Evolutionary conservation across 1,140 invertebrate species (phyloP).

Genomic region (Condylostylus longicornis): DNA sequence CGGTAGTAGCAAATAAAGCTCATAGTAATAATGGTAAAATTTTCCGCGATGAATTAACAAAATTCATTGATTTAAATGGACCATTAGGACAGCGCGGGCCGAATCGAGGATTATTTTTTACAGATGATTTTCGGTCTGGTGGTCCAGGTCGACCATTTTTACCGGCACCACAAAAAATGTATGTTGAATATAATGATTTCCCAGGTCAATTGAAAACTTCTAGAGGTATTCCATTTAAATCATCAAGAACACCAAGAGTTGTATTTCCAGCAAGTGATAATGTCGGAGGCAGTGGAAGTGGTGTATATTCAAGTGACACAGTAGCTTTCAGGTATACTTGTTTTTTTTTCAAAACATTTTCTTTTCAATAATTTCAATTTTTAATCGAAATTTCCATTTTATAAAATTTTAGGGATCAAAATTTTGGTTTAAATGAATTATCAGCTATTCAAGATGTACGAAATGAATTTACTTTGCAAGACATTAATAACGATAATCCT

Average conservation of each 20-base stretch:
- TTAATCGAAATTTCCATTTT: not conserved
- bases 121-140: slow-evolving; percentile 20
- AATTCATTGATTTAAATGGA: slow-evolving; percentile 30
- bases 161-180: slow-evolving; percentile 19
- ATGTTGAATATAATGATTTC: slow-evolving; percentile 19
- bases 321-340: slow-evolving; percentile 35
- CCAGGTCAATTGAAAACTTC: slow-evolving; percentile 21
- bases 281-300: slow-evolving; percentile 29
- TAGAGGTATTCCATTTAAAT: slow-evolving; percentile 26
- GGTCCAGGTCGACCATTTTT: slow-evolving; percentile 19
- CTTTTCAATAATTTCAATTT: not conserved
- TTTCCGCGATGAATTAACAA: slow-evolving; percentile 30
- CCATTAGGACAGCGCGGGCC: slow-evolving; percentile 22
- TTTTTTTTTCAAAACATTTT: not conserved
- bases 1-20: slow-evolving; percentile 22
- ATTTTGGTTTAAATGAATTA: slow-evolving; percentile 39
- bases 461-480: slow-evolving; percentile 39
- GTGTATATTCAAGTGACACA: slow-evolving; percentile 36
- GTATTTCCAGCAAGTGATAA: slow-evolving; percentile 39
- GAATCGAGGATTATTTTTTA: slow-evolving; percentile 22
- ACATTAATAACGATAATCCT: slow-evolving; percentile 32
- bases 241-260: slow-evolving; percentile 38
- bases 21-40: slow-evolving; percentile 17
- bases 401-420: slow-evolving; percentile 34
- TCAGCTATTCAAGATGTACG: slow-evolving; percentile 34